Evolutionary conservation across 2,888 invertebrate genomes (phyloP).

Genomic region (Bombylius discolor): DNA sequence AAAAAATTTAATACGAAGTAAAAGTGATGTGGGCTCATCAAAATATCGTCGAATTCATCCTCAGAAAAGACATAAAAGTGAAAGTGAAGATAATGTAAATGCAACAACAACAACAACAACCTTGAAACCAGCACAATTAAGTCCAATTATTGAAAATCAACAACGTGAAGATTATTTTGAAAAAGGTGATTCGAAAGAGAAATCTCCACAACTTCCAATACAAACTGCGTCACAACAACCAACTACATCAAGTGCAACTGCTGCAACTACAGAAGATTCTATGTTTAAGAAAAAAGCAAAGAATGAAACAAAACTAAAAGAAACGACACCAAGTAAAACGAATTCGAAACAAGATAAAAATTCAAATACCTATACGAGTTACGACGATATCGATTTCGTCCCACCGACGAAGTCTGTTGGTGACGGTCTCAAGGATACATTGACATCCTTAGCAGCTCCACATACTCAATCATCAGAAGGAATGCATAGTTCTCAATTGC

Average conservation of each 20-base stretch:
- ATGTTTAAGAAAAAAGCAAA: constrained; percentile 13
- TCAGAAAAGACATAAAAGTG: constrained; percentile 45
- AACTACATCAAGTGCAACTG: not conserved
- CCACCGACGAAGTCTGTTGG: constrained; percentile 33
- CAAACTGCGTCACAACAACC: not conserved
- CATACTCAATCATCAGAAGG: constrained; percentile 33
- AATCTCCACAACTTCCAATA: not conserved
- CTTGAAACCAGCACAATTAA: constrained; percentile 51
- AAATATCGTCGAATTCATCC: not conserved
- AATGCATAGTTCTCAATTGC: constrained; percentile 63
- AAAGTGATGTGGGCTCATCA: constrained; percentile 49
- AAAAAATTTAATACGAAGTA: constrained; percentile 43
- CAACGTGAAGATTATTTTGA: constrained; percentile 57
- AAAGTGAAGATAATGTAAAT: constrained; percentile 45
- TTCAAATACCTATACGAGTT: constrained; percentile 33
- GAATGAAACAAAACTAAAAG: constrained; percentile 26
- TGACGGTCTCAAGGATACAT: constrained; percentile 31
- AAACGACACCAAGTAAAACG: constrained; percentile 24
- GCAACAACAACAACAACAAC: not conserved
- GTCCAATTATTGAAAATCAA: constrained; percentile 66
- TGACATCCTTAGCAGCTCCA: constrained; percentile 28
- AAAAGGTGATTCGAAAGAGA: constrained; percentile 9
- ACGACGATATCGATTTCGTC: constrained; percentile 37
- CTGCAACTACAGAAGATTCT: not conserved
- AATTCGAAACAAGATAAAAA: not conserved